Percentiles rank a stretch among this genome's conserved stretches.
Evolutionary conservation across 2,797 vertebrate species (phyloP).

Genomic region (Ibycter americanus): DNA sequence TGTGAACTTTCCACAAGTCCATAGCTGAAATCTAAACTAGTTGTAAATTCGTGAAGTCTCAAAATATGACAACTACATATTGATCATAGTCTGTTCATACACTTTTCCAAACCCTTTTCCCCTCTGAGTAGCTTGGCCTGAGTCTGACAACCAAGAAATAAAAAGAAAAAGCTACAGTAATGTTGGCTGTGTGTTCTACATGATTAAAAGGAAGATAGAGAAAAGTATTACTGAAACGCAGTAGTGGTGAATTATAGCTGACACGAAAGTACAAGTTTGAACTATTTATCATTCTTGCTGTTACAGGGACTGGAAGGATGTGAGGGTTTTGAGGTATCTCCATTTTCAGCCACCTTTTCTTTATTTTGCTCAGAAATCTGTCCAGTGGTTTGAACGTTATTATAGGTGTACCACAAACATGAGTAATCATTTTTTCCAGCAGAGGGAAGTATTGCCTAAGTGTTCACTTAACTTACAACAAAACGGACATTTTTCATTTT

Average conservation of each 20-base stretch:
- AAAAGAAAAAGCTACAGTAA: background rate
- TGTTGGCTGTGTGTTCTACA: background rate
- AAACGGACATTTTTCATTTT: background rate
- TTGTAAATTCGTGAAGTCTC: background rate
- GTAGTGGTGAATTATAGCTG: background rate
- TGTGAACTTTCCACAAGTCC: background rate
- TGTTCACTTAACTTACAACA: background rate
- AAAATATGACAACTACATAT: background rate
- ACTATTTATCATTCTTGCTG: background rate
- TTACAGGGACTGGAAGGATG: background rate
- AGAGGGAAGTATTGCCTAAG: conserved; percentile 74
- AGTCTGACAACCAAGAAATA: background rate
- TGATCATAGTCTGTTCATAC: background rate
- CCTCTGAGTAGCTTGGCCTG: background rate
- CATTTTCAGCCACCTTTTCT: background rate
- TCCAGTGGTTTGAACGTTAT: background rate
- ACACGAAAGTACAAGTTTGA: background rate
- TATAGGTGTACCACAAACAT: background rate
- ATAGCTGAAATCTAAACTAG: background rate
- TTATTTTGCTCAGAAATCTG: background rate
- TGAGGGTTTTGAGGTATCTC: background rate
- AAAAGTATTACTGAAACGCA: background rate
- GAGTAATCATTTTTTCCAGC: conserved; percentile 49
- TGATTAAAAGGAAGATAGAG: background rate
- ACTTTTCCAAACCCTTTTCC: background rate